Evolutionary conservation across 2,113 vertebrate species (phyloP), one percentile per base, ranked within the genome.

Genomic region (Ciconia boyciana): DNA sequence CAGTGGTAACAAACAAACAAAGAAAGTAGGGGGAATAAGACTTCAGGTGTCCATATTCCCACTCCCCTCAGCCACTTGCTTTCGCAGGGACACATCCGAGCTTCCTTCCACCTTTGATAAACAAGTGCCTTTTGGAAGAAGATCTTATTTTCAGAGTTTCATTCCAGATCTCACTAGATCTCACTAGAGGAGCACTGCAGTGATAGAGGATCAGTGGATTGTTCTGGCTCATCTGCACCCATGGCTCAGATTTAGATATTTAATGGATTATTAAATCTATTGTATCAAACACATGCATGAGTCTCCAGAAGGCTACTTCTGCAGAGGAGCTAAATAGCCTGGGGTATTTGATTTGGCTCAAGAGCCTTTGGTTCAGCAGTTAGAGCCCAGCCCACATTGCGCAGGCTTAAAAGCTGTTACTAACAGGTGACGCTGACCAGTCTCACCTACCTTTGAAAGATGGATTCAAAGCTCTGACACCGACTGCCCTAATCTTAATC

Each of bases 261-360:
- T 55, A 34, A 43, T 1, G 32, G 58, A 65, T 77, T 31, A 24
- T 60, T n/a, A 39, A 46, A 57, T 16, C 39, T 26, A 0, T 2
- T 20, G 7, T 34, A 71, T 25, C 25, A 28, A 61, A 54, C 69
- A 57, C 39, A 8, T 0, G 6, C 4, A 1, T 4, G 5, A 20
- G 7, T 51, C 19, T 60, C 44, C 71, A 64, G 13, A 60, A 60
- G 17, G 25, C 25, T 43, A 2, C 10, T 57, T 24, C 39, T 57
- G 20, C 13, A 72, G 19, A 82, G 36, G 31, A 64, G 10, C 8
- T 49, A 28, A 74, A 43, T 54, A 46, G 5, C 12, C 15, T 0
- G 1, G 4, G 8, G 8, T 34, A 21, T 48, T 24, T 18, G 10
- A 49, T 3, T 48, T 21, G 46, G 46, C 60, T 39, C 17, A 11